Evolutionary conservation across 1,140 invertebrate genomes (phyloP).

Genomic region (Sarcophaga peregrina): DNA sequence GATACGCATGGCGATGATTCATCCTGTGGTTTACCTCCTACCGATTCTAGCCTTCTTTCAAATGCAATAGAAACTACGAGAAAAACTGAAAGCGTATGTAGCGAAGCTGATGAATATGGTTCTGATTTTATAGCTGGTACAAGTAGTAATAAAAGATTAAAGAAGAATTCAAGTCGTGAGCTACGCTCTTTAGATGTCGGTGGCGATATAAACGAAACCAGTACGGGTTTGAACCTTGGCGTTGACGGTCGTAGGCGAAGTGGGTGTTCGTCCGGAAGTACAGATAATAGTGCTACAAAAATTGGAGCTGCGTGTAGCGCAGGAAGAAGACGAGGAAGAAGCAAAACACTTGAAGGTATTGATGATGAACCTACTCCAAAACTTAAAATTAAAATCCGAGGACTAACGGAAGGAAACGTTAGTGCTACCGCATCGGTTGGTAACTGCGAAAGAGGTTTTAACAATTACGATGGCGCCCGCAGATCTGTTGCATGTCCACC

Average conservation of each 20-base stretch:
- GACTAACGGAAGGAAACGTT: constrained; percentile 67
- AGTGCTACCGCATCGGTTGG: constrained; percentile 47
- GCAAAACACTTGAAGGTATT: constrained; percentile 67
- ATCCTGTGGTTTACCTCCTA: constrained; percentile 66
- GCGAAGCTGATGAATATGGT: constrained; percentile 53
- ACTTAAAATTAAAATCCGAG: constrained; percentile 85
- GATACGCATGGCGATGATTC: constrained; percentile 86
- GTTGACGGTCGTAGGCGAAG: constrained; percentile 67
- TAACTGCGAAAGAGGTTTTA: constrained; percentile 45
- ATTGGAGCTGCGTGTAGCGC: constrained; percentile 59
- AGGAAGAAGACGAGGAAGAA: constrained; percentile 60
- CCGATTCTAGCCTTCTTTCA: constrained; percentile 49
- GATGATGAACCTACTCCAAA: constrained; percentile 73
- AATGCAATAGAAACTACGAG: constrained; percentile 52
- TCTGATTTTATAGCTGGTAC: constrained; percentile 43
- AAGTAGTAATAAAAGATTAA: constrained; percentile 68
- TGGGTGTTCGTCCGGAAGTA: constrained; percentile 65
- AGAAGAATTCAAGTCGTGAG: constrained; percentile 67
- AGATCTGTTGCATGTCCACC: constrained; percentile 72
- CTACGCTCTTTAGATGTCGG: constrained; percentile 65
- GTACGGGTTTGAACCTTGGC: background rate
- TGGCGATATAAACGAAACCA: constrained; percentile 51
- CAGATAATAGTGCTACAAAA: constrained; percentile 56
- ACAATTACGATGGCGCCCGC: constrained; percentile 66
- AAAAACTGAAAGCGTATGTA: constrained; percentile 52